Conservation (phyloP, 2,113 vertebrate species). For the Phyllopteryx taeniolatus region DNA sequence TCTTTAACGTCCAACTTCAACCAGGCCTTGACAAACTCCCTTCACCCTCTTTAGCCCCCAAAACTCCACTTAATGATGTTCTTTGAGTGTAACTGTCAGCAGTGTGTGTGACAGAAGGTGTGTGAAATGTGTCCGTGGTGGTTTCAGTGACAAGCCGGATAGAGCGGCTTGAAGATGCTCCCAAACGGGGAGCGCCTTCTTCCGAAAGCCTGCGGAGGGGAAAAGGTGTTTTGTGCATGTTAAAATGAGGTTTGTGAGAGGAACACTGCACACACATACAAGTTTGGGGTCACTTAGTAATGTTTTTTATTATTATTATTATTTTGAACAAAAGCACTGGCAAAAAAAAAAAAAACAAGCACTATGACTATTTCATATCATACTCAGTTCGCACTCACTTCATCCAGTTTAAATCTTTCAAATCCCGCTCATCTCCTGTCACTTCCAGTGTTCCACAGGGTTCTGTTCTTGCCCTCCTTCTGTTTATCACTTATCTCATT, state of each 20-base stretch:
- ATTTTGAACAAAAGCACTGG: no score
- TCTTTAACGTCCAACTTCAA: constrained; percentile 1
- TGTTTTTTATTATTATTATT: neutral
- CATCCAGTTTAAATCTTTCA: no score
- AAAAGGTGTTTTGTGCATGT: constrained; percentile 60
- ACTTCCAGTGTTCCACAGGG: no score
- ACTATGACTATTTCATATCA: no score
- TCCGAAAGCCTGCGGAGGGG: constrained; percentile 43
- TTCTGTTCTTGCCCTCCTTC: no score
- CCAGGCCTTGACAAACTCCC: constrained; percentile 37
- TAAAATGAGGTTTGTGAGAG: constrained; percentile 54
- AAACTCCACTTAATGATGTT: constrained; percentile 25
- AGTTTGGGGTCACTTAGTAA: neutral
- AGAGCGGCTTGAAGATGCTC: constrained; percentile 34
- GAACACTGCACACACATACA: constrained; percentile 43
- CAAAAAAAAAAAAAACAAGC: no score
- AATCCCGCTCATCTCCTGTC: no score
- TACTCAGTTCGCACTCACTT: no score
- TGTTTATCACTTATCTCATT: no score
- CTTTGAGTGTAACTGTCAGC: constrained; percentile 57
- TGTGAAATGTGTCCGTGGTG: constrained; percentile 61
- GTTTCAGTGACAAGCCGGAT: constrained; percentile 48
- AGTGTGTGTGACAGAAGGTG: constrained; percentile 54
- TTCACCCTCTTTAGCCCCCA: neutral
- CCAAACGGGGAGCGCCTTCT: constrained; percentile 24